phyloP scores from a whole-genome alignment of 2,113 vertebrate genomes.

The Ictalurus furcatus region DNA sequence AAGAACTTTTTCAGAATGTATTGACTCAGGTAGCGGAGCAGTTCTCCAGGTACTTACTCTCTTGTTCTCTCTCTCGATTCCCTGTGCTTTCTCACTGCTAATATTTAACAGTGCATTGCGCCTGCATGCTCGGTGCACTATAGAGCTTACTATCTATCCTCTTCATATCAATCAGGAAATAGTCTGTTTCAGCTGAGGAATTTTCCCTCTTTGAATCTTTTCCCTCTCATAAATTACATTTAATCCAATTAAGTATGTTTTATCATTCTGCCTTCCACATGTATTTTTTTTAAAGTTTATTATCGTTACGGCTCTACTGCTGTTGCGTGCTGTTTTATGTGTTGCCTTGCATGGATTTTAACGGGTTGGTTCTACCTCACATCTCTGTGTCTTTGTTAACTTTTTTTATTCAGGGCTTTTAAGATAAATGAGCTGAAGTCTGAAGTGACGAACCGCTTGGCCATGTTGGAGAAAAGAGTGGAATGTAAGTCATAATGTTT shows the following conservation, averaged over 20 bases:
- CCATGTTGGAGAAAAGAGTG: slow-evolving; percentile 89
- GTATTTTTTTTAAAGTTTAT: neutral
- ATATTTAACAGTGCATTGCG: neutral
- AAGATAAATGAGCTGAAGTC: slow-evolving; percentile 91
- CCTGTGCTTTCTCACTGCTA: slow-evolving; percentile 6
- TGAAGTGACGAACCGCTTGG: slow-evolving; percentile 84
- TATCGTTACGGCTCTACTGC: neutral
- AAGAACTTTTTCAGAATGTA: slow-evolving; percentile 88
- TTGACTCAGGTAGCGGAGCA: slow-evolving; percentile 87
- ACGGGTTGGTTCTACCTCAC: neutral
- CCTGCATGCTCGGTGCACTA: neutral
- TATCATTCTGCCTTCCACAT: neutral
- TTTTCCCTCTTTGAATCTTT: neutral
- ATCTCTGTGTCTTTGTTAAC: neutral
- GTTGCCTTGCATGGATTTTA: neutral
- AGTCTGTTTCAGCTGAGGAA: neutral
- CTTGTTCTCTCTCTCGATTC: neutral
- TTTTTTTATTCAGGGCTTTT: slow-evolving; percentile 75
- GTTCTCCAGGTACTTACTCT: slow-evolving; percentile 81
- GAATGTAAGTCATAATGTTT: slow-evolving; percentile 78
- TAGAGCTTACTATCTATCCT: neutral
- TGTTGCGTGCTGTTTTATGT: neutral
- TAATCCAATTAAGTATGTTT: neutral
- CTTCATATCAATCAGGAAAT: neutral
- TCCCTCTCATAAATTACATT: too few species aligned